Evolutionary conservation across 1,140 invertebrate species (phyloP).

Genomic region (Trichonephila clavipes): DNA sequence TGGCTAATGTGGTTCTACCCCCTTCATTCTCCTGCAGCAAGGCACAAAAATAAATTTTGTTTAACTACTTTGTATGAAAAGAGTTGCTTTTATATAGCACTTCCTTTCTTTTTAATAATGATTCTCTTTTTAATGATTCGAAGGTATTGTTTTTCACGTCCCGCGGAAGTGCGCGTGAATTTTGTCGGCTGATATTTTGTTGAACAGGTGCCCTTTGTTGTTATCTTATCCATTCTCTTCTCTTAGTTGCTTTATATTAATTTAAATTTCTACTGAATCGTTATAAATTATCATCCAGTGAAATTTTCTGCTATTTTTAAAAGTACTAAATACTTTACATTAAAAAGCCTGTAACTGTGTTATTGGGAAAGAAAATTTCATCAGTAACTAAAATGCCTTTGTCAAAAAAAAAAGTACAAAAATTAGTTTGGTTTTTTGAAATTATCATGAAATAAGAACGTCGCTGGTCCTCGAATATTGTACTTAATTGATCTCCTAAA

Average conservation of each 20-base stretch:
- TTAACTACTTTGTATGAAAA: slow-evolving; percentile 29
- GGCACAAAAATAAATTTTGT: slow-evolving; percentile 16
- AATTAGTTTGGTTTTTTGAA: too few relatives aligned
- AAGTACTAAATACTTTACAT: background rate
- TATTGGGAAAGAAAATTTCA: background rate
- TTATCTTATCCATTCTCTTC: background rate
- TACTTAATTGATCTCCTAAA: too few relatives aligned
- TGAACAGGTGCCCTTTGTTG: background rate
- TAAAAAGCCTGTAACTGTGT: background rate
- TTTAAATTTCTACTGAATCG: background rate
- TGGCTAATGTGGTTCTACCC: background rate
- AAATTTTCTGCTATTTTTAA: background rate
- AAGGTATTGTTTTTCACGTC: slow-evolving; percentile 16
- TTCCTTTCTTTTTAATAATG: background rate
- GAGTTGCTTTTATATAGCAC: background rate
- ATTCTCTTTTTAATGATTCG: background rate
- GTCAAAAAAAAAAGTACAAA: too few relatives aligned
- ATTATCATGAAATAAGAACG: too few relatives aligned
- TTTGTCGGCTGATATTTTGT: background rate
- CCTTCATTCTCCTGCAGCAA: background rate
- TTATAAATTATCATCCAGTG: background rate
- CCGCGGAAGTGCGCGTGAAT: slow-evolving; percentile 10
- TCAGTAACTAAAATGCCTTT: background rate
- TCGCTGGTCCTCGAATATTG: too few relatives aligned
- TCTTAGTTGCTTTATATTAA: background rate